Evolutionary conservation across 2,113 vertebrate genomes (phyloP).

Genomic region (Benitochromis conjunctus): DNA sequence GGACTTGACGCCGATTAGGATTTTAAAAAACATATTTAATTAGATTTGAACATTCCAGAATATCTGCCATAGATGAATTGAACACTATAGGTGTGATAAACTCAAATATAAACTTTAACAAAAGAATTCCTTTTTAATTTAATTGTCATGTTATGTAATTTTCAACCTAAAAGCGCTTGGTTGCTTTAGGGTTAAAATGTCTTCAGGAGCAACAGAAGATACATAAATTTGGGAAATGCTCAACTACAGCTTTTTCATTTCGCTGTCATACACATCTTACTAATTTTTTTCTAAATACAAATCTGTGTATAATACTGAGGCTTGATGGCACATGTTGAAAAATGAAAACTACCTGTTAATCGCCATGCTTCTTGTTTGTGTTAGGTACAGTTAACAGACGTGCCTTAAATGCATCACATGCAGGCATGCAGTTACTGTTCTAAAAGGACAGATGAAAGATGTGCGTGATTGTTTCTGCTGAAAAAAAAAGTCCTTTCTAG

Average conservation of each 20-base stretch:
- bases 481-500: rapidly evolving
- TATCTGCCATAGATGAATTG: neutral
- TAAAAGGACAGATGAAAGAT: neutral
- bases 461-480: neutral
- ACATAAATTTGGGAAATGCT: neutral
- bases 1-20: neutral
- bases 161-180: neutral
- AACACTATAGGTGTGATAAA: neutral
- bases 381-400: neutral
- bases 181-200: neutral
- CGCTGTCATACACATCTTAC: neutral
- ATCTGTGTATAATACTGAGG: neutral
- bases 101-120: neutral
- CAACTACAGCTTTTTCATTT: neutral
- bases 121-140: neutral
- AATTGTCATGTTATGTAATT: neutral
- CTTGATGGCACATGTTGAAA: neutral
- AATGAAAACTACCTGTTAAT: neutral
- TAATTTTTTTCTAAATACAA: neutral
- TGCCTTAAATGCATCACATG: neutral
- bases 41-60: neutral
- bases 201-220: neutral
- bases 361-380: neutral
- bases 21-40: neutral
- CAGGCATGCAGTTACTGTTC: neutral